Base-by-base conservation (phyloP, 1,140 invertebrate species). In the Cryptotermes secundus region DNA sequence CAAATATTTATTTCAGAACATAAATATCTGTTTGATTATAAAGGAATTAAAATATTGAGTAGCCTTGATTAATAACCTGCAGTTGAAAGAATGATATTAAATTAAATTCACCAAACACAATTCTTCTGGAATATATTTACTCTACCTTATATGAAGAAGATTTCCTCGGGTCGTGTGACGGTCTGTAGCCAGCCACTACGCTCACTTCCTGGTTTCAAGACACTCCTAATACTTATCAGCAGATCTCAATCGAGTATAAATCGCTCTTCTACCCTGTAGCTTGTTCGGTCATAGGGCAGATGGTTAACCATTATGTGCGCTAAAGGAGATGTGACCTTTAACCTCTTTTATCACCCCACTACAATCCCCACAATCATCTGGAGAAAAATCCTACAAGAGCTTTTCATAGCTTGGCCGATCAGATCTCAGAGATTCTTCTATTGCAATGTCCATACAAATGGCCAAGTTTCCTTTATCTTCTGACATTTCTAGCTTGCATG, bases 251-350 rank as follows among this genome's bases (percentile, higher is more conserved):
- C 80, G 80, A 34, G 80, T 38, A 81, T 81, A 49, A 81, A 81
- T 81, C 80, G 80, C 1, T 6, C 80, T 81, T 34, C 59, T 14
- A 72, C 26, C 59, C 59, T 31, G 59, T 38, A 22, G 34, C 79
- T 34, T 38, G 10, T 80, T 16, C 7, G 79, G 79, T 34, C 31
- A 53, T 34, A 49, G 82, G 82, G 49, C 82, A 83, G 82, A 83
- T 83, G 82, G 82, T 83, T 83, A 83, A 83, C 82, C 82, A 34
- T 83, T 49, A 83, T 9, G 53, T 19, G 1, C 16, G 45, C 45
- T 49, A 49, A 49, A 49, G 45, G 45, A 49, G 82, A n/a, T 49
- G 38, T n/a, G 53, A 45, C 82, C 53, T 80, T 31, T 31, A 72
- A 38, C 36, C 82, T 22, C 45, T 38, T 83, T 80, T 38, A 80